Conservation (phyloP, 2,797 vertebrate genomes). For the Heliangelus exortis region DNA sequence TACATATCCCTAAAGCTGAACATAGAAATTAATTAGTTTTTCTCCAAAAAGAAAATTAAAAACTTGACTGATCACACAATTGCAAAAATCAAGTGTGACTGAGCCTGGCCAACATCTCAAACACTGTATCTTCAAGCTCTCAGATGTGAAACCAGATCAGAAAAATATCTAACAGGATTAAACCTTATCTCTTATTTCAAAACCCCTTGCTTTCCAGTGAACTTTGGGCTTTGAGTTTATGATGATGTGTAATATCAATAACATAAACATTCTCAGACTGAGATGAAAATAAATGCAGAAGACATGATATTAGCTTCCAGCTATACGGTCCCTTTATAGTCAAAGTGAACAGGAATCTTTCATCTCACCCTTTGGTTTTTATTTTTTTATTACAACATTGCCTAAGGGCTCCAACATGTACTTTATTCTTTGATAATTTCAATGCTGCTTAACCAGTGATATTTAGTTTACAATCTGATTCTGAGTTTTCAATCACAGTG, state of each 20-base stretch:
- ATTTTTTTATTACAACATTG: neutral
- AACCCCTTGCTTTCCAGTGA: neutral
- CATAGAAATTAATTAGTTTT: neutral
- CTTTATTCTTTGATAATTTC: slow-evolving; percentile 15
- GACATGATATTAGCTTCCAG: neutral
- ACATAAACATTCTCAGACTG: neutral
- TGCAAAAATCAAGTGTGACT: neutral
- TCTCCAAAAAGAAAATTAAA: too few relatives aligned
- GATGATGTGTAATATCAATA: neutral
- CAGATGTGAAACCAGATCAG: neutral
- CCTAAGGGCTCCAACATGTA: neutral
- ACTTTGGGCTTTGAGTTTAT: neutral
- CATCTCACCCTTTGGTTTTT: neutral
- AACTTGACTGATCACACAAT: neutral
- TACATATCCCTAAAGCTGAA: neutral
- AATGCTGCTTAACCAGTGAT: neutral
- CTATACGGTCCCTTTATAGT: neutral
- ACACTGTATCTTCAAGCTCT: neutral
- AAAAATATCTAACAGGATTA: neutral
- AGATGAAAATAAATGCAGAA: slow-evolving; percentile 9
- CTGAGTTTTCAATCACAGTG: neutral
- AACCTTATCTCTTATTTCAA: neutral
- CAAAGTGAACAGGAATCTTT: neutral
- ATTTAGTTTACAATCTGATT: neutral
- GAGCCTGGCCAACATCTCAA: neutral